These are phyloP conservation scores for Agriopis leucophaearia DNA, from an alignment of 2,888 invertebrate species.

Conservation along the genomic window DNA sequence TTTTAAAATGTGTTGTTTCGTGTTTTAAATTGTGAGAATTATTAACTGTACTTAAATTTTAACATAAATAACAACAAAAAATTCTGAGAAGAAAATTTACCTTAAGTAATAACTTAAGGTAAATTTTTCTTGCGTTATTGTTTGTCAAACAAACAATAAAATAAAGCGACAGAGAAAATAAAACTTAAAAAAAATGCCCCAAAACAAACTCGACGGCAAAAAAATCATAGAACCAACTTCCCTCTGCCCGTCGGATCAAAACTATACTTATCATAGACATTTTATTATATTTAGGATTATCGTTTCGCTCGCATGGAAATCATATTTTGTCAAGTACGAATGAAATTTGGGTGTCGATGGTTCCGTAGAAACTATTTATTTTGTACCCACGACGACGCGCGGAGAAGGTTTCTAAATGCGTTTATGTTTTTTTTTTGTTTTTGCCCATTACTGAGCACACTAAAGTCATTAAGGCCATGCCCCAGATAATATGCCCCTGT, in stretches of 20 bases:
- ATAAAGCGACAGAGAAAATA: neutral
- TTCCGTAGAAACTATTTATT: neutral
- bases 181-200: neutral
- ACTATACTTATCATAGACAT: slow-evolving; percentile 47
- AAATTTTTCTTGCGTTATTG: neutral
- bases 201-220: neutral
- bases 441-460: too few species aligned
- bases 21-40: too few species aligned
- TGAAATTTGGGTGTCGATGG: neutral
- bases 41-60: too few species aligned
- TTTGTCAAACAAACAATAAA: neutral
- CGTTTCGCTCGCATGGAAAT: neutral
- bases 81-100: too few species aligned
- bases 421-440: too few species aligned
- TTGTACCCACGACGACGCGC: neutral
- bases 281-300: slow-evolving; percentile 57
- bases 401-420: too few species aligned
- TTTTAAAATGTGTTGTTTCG: too few species aligned
- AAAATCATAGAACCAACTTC: slow-evolving; percentile 41
- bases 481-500: too few species aligned
- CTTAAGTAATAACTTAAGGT: neutral
- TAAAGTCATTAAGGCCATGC: too few species aligned
- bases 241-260: slow-evolving; percentile 53
- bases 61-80: too few species aligned
- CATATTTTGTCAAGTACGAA: neutral